These are phyloP conservation scores for Lasiurus cinereus DNA, from an alignment of 2,113 vertebrate genomes.

Conservation along the genomic window DNA sequence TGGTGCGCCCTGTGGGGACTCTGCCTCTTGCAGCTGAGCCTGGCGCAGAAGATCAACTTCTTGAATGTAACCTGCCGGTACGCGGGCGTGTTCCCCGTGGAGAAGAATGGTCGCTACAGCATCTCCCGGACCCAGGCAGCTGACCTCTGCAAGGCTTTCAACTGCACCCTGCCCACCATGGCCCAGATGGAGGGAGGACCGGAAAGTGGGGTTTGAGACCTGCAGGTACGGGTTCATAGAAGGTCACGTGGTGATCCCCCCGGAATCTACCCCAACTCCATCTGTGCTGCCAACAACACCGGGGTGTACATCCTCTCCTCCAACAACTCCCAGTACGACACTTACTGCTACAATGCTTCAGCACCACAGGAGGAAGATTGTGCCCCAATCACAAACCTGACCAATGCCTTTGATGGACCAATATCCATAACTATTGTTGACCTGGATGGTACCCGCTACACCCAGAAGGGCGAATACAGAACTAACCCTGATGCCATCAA, in stretches of 20 bases:
- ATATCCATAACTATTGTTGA: slow-evolving; percentile 86
- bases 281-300: slow-evolving; percentile 90
- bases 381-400: slow-evolving; percentile 73
- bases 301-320: slow-evolving; percentile 86
- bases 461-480: slow-evolving; percentile 71
- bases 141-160: slow-evolving; percentile 88
- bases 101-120: slow-evolving; percentile 90
- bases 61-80: slow-evolving; percentile 90
- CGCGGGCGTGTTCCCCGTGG: slow-evolving; percentile 91
- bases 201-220: slow-evolving; percentile 87
- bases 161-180: slow-evolving; percentile 87
- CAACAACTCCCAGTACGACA: slow-evolving; percentile 85
- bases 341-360: slow-evolving; percentile 91
- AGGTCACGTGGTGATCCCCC: slow-evolving; percentile 88
- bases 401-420: slow-evolving; percentile 73
- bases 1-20: slow-evolving; percentile 87
- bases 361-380: slow-evolving; percentile 72
- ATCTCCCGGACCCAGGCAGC: slow-evolving; percentile 86
- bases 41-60: slow-evolving; percentile 85
- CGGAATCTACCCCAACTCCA: slow-evolving; percentile 85
- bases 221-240: slow-evolving; percentile 93
- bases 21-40: slow-evolving; percentile 86
- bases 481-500: slow-evolving; percentile 76
- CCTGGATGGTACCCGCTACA: slow-evolving; percentile 85
- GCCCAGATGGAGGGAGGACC: slow-evolving; percentile 87